phyloP scores from a whole-genome alignment of 2,113 vertebrate species.

The Mixornis gularis region DNA sequence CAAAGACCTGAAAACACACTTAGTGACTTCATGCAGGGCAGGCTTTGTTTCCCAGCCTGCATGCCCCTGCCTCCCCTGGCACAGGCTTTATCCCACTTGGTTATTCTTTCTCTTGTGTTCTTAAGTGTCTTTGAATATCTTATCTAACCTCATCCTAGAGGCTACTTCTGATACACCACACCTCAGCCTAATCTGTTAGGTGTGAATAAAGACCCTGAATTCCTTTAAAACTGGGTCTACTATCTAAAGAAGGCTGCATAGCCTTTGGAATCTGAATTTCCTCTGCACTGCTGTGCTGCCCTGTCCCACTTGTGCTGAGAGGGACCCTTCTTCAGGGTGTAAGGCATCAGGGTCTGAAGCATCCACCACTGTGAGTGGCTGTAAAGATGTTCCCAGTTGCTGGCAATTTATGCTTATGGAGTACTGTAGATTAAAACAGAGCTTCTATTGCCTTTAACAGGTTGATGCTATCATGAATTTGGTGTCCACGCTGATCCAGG shows the following conservation, averaged over 20 bases:
- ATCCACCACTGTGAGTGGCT: not conserved
- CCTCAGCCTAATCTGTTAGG: not conserved
- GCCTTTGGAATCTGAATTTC: not conserved
- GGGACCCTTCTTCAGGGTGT: not conserved
- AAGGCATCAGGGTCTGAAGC: not conserved
- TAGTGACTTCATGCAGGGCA: not conserved
- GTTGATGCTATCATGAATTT: constrained; percentile 94
- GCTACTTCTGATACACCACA: not conserved
- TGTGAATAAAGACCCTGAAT: not conserved
- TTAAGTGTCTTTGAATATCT: not conserved
- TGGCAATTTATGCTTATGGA: not conserved
- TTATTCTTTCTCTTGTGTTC: not conserved
- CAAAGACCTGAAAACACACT: not conserved
- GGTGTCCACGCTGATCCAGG: constrained; percentile 92
- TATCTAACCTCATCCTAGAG: not conserved
- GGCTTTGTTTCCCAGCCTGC: not conserved
- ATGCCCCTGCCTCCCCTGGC: not conserved
- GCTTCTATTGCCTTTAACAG: constrained; percentile 50
- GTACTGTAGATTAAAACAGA: not conserved
- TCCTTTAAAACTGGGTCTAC: not conserved
- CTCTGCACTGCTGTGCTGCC: not conserved
- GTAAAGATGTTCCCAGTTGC: not conserved
- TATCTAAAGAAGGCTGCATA: not conserved
- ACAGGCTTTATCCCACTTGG: not conserved
- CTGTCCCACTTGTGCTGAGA: not conserved